These are phyloP conservation scores for Tortrix viridana DNA, from an alignment of 2,888 invertebrate species.

Conservation along the genomic window DNA sequence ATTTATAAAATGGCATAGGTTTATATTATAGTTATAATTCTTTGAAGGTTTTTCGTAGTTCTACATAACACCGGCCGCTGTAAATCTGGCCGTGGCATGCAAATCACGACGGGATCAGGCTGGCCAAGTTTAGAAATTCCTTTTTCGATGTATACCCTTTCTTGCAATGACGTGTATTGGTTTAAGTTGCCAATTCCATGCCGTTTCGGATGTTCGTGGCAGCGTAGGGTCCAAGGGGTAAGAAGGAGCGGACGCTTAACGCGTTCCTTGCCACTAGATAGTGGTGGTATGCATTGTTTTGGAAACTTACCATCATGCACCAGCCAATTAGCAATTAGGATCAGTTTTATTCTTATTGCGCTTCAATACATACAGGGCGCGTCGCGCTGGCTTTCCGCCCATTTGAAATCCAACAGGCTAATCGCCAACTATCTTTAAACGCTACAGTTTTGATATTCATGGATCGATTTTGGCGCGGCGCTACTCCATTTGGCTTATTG, in stretches of 20 bases:
- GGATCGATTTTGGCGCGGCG: too few relatives aligned
- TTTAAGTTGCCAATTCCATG: slow-evolving; percentile 54
- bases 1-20: neutral
- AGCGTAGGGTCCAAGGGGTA: slow-evolving; percentile 31
- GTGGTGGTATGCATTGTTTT: too few relatives aligned
- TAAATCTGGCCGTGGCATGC: slow-evolving; percentile 64
- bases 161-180: slow-evolving; percentile 55
- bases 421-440: too few relatives aligned
- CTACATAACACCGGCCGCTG: slow-evolving; percentile 40
- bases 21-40: neutral
- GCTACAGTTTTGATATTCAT: too few relatives aligned
- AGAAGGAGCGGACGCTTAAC: slow-evolving; percentile 1
- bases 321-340: too few relatives aligned
- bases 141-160: slow-evolving; percentile 58
- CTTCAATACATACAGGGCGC: too few relatives aligned
- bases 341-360: too few relatives aligned
- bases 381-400: too few relatives aligned
- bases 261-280: neutral
- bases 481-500: too few relatives aligned
- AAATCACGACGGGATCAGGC: slow-evolving; percentile 55
- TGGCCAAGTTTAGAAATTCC: slow-evolving; percentile 64
- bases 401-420: too few relatives aligned
- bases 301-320: too few relatives aligned
- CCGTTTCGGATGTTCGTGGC: slow-evolving; percentile 51
- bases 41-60: neutral